Conservation (phyloP, 2,797 vertebrate genomes). For the Mastacembelus armatus region DNA sequence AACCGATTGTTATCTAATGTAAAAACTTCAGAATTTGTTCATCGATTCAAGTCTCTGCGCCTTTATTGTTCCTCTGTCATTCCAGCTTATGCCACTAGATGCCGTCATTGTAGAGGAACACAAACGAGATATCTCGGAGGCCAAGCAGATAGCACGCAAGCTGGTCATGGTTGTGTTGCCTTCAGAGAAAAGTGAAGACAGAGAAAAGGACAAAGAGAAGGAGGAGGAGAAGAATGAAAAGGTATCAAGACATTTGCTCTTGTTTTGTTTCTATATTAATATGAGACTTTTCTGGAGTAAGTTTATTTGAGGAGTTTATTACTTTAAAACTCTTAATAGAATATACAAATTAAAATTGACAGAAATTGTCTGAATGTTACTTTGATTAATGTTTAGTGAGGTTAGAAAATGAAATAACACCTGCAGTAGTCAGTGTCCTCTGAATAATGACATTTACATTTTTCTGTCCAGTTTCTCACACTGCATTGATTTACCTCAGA, state of each 20-base stretch:
- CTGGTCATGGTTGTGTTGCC: slow-evolving; percentile 96
- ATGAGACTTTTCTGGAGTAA: too few species aligned
- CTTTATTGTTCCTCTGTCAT: slow-evolving; percentile 12
- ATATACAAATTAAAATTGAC: too few species aligned
- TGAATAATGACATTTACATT: background rate
- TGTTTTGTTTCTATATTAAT: background rate
- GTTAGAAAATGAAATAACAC: too few species aligned
- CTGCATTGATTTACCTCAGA: background rate
- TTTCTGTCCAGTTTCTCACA: too few species aligned
- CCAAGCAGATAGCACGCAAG: slow-evolving; percentile 96
- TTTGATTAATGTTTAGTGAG: too few species aligned
- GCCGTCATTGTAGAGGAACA: slow-evolving; percentile 93
- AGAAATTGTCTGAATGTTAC: background rate
- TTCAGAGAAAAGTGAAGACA: slow-evolving; percentile 96
- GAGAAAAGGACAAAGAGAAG: slow-evolving; percentile 97
- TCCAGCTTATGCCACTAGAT: slow-evolving; percentile 93
- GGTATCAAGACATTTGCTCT: slow-evolving; percentile 75
- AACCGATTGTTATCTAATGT: background rate
- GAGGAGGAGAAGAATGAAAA: slow-evolving; percentile 97
- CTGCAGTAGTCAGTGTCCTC: too few species aligned
- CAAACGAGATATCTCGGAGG: slow-evolving; percentile 93
- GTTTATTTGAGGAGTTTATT: too few species aligned
- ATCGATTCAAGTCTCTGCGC: background rate
- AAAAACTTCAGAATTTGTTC: too few species aligned
- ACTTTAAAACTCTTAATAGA: too few species aligned